Conservation (phyloP, 2,888 invertebrate genomes). For the Drosophila greeni region DNA sequence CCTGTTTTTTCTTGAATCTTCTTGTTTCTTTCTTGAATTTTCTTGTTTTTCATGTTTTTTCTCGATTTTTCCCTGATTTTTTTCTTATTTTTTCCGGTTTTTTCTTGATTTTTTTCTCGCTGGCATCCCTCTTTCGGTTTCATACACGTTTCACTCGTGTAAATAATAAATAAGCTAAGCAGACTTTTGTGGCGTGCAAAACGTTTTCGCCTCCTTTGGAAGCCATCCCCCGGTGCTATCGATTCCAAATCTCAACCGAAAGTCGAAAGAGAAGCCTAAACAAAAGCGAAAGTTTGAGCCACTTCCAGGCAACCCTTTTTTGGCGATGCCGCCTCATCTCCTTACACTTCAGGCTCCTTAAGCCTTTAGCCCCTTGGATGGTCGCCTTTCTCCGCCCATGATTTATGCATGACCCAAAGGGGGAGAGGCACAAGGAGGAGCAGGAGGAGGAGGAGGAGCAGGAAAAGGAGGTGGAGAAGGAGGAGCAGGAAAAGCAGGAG, state of each 20-base stretch:
- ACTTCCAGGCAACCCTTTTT: constrained; percentile 65
- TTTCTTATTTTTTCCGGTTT: no score
- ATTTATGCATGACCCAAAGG: constrained; percentile 60
- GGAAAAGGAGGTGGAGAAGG: background rate
- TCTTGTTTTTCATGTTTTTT: no score
- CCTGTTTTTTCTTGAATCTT: no score
- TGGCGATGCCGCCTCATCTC: constrained; percentile 28
- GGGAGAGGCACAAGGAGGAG: background rate
- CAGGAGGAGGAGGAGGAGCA: background rate
- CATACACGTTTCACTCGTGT: constrained; percentile 71
- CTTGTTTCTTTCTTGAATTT: no score
- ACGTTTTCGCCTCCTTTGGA: constrained; percentile 43
- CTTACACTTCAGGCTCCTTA: constrained; percentile 6
- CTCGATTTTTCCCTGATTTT: no score
- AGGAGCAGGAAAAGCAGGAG: background rate
- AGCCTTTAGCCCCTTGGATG: constrained; percentile 12
- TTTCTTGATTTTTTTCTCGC: no score
- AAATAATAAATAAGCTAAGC: constrained; percentile 74
- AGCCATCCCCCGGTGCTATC: constrained; percentile 57
- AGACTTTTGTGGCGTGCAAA: constrained; percentile 67
- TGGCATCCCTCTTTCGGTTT: constrained; percentile 46
- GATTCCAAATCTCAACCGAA: constrained; percentile 59
- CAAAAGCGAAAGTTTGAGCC: constrained; percentile 65
- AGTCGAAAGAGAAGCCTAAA: constrained; percentile 48
- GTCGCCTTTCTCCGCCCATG: constrained; percentile 42